Base-by-base conservation (phyloP, 2,113 vertebrate species). In the Cynoglossus semilaevis region DNA sequence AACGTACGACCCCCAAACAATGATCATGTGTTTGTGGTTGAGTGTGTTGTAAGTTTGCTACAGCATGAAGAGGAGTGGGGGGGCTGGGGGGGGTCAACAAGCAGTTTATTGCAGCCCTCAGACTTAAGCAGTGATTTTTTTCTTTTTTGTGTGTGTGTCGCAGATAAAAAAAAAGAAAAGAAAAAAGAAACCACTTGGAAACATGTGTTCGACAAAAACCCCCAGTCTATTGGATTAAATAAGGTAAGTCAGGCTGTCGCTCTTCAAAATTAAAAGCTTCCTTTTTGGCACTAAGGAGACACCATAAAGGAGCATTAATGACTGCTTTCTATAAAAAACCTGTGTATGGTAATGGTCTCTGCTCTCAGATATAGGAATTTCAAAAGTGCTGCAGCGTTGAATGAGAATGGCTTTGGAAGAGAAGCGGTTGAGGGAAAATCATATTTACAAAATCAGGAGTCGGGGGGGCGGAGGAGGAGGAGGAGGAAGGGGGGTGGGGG, bases 391-490 rank as follows among this genome's bases (percentile, higher is more conserved):
- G 88, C 84, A 84, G 80, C 53, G 66, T 82, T 84, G 86, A 89
- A 87, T 88, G 50, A 76, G 89, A 88, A 90, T 87, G 87, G 82
- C 85, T 86, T 85, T 74, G 60, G 80, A 51, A 59, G 67, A 37
- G 56, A 69, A 44, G 62, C 49, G 64, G 71, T 63, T 61, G 48
- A 69, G 78, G 83, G 22, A 29, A 89, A 91, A 88, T 85, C 81
- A 87, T 89, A 90, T 91, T 92, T 90, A 89, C 85, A 88, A 87
- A 88, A 91, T 85, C 84, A 86, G 73, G 64, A 86, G 82, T 73
- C 76, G 76, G 76, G 73, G 73, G 6, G n/a, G n/a, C n/a, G n/a
- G n/a, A n/a, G n/a, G n/a, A n/a, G n/a, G n/a, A n/a, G n/a, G n/a
- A n/a, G n/a, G n/a, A n/a, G n/a, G n/a, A n/a, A n/a, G n/a, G n/a